phyloP scores from a whole-genome alignment of 1,140 invertebrate genomes.

The Triops longicaudatus region DNA sequence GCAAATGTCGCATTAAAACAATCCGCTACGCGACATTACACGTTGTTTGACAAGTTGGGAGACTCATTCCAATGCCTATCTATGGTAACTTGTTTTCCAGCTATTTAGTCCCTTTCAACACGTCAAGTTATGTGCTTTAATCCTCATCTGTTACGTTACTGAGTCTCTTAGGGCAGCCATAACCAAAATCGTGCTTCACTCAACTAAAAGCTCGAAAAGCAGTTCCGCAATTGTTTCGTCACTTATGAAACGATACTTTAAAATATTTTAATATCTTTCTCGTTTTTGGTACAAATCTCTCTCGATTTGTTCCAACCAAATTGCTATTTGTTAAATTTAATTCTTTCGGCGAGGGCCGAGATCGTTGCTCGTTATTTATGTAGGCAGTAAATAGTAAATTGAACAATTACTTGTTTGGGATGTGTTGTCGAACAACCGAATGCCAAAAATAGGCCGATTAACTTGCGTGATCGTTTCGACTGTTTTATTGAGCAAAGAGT shows the following conservation, averaged over 20 bases:
- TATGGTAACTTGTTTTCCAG: no score
- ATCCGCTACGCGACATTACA: no score
- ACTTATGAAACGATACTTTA: slow-evolving; percentile 16
- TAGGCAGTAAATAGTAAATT: background rate
- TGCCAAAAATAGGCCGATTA: slow-evolving; percentile 52
- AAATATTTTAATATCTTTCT: slow-evolving; percentile 16
- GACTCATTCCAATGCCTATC: no score
- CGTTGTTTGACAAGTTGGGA: no score
- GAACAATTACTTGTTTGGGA: slow-evolving; percentile 43
- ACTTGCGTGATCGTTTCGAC: slow-evolving; percentile 39
- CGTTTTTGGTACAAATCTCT: background rate
- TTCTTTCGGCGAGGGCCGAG: no score
- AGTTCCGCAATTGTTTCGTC: no score
- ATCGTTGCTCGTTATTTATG: no score
- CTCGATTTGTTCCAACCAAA: background rate
- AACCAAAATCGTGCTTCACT: slow-evolving; percentile 25
- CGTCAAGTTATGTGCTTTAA: no score
- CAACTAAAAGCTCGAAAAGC: no score
- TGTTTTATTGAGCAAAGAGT: slow-evolving; percentile 38
- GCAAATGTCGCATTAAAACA: no score
- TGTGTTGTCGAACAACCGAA: slow-evolving; percentile 50
- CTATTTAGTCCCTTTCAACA: no score
- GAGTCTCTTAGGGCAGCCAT: background rate
- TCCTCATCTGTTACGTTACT: no score
- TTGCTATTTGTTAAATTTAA: background rate